Conservation (phyloP, 2,113 vertebrate species). For the Macaca nemestrina region DNA sequence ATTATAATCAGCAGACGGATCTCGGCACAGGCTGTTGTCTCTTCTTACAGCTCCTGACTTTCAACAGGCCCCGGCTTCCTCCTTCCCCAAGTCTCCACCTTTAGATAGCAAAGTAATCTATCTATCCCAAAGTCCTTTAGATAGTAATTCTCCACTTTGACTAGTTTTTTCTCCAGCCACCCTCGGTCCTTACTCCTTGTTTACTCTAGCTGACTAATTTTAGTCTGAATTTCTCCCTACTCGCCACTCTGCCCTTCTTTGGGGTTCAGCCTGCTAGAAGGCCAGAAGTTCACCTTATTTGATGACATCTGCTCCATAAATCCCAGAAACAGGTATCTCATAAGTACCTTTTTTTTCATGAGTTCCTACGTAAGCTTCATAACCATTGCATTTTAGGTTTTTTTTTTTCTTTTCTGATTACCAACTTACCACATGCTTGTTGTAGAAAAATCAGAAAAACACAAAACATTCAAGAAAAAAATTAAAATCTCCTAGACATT, state of each 20-base stretch:
- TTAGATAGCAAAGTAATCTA: too few relatives aligned
- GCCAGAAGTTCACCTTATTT: background rate
- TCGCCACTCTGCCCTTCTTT: background rate
- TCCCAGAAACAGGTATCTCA: background rate
- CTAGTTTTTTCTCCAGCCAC: background rate
- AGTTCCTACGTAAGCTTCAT: background rate
- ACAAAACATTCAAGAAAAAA: background rate
- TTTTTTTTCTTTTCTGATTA: background rate
- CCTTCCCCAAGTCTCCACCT: background rate
- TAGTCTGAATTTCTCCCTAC: background rate
- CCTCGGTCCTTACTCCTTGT: background rate
- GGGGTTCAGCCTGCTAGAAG: too few relatives aligned
- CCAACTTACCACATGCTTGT: background rate
- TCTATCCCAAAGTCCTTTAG: too few relatives aligned
- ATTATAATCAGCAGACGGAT: constrained; percentile 81
- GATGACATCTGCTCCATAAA: too few relatives aligned
- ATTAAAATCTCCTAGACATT: background rate
- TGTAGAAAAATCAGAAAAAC: background rate
- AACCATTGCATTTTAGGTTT: background rate
- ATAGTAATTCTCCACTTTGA: background rate
- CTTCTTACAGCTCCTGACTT: constrained; percentile 78
- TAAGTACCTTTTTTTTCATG: rapidly evolving
- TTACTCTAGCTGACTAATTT: background rate
- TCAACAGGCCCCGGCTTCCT: constrained; percentile 61
- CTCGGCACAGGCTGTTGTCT: constrained; percentile 73